These are phyloP conservation scores for Burhinus bistriatus DNA, from an alignment of 2,113 vertebrate species.

Conservation along the genomic window DNA sequence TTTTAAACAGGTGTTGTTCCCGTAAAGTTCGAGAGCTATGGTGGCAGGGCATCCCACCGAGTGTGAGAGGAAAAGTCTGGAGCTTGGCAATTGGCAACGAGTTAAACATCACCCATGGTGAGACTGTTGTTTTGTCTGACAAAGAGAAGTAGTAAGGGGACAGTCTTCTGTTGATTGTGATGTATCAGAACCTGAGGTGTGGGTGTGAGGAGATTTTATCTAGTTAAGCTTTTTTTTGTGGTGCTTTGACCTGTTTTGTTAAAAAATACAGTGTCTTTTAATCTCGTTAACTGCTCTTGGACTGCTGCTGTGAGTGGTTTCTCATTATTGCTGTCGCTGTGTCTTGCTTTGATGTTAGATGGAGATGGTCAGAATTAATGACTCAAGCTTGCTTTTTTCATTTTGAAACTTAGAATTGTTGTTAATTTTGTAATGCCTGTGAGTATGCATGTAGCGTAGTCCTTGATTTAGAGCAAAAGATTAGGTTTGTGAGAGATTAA, in stretches of 20 bases:
- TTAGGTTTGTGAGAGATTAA: not conserved
- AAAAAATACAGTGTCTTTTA: not conserved
- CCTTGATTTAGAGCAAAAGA: not conserved
- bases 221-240: not conserved
- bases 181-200: not conserved
- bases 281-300: not conserved
- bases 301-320: not conserved
- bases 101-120: slow-evolving; percentile 92
- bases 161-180: not conserved
- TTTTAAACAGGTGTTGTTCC: slow-evolving; percentile 79
- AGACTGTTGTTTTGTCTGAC: not conserved
- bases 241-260: not conserved
- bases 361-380: not conserved
- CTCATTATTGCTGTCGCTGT: not conserved
- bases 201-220: not conserved
- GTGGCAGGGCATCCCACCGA: slow-evolving; percentile 94
- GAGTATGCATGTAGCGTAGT: not conserved
- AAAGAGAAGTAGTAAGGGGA: not conserved
- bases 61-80: slow-evolving; percentile 91
- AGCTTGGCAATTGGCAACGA: slow-evolving; percentile 92
- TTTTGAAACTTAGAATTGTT: not conserved
- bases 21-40: slow-evolving; percentile 88
- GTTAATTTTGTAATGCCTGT: not conserved
- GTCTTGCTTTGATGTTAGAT: not conserved
- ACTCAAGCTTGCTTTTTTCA: not conserved